Evolutionary conservation across 2,113 vertebrate genomes (phyloP), one percentile per base, ranked within the genome.

Genomic region (Emberiza fucata): DNA sequence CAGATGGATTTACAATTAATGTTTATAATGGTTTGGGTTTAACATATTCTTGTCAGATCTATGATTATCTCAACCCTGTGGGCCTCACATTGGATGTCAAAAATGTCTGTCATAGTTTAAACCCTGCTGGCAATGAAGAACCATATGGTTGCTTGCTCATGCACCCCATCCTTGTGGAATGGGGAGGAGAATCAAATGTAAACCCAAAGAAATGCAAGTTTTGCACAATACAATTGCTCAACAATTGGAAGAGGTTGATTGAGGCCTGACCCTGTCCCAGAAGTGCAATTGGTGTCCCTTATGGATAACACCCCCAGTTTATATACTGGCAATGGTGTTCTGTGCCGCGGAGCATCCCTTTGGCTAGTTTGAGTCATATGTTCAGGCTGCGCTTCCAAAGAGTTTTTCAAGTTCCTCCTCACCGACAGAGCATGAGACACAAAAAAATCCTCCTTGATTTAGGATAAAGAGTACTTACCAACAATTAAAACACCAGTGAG

Each of bases 231-330:
- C 3, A 22, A 14, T 37, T 64, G 21, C 31, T 72, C 21, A 23
- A n/a, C n/a, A n/a, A n/a, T n/a, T n/a, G n/a, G n/a, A n/a, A n/a
- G n/a, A n/a, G n/a, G 25, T 5, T 64, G 50, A 11, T 8, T 35
- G 10, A 33, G 50, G 42, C 6, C 35, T 57, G 59, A 28, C 12
- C 21, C 35, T 29, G 18, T 48, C 35, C 40, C 23, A 48, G 25
- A 80, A 18, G 20, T 25, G 15, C 0, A 0, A 35, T 0, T 31
- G 25, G 11, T 15, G 22, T 14, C 22, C 14, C 17, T 71, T 12
- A 25, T 0, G 1, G 25, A 6, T 31, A 48, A 35, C 16, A 48
- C 6, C 16, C 13, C 42, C 7, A 12, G 5, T 50, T 72, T 35
- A 35, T 63, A 27, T 18, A 33, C 21, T 50, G 31, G 25, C 0